Evolutionary conservation across 2,797 vertebrate genomes (phyloP).

Genomic region (Todus mexicanus): DNA sequence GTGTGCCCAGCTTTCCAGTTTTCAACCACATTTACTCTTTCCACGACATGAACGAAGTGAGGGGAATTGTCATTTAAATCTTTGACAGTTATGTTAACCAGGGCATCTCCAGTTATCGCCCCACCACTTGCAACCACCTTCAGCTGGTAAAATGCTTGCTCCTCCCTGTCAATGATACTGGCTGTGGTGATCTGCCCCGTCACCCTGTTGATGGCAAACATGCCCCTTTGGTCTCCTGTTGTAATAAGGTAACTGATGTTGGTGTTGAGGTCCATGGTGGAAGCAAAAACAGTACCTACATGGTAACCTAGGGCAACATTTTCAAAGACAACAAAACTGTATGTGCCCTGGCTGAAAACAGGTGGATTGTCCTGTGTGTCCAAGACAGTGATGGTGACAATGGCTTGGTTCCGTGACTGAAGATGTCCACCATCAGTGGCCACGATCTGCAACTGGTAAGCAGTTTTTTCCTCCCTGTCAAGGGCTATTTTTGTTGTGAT

Average conservation of each 20-base stretch:
- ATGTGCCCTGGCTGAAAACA: constrained; percentile 85
- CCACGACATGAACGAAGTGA: constrained; percentile 85
- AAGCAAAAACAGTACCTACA: constrained; percentile 89
- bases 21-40: constrained; percentile 93
- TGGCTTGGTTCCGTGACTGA: constrained; percentile 86
- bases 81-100: constrained; percentile 94
- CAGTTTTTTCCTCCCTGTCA: constrained; percentile 93
- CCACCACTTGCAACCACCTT: constrained; percentile 92
- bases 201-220: constrained; percentile 82
- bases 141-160: constrained; percentile 91
- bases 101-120: constrained; percentile 86
- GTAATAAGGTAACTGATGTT: constrained; percentile 97
- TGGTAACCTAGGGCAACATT: constrained; percentile 86
- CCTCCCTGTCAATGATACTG: constrained; percentile 90
- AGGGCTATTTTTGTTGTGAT: constrained; percentile 88
- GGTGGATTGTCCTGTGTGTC: constrained; percentile 97
- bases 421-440: constrained; percentile 89
- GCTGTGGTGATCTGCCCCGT: constrained; percentile 87
- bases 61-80: constrained; percentile 97
- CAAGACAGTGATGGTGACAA: constrained; percentile 92
- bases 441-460: constrained; percentile 90
- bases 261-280: constrained; percentile 91
- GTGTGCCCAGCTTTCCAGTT: constrained; percentile 94
- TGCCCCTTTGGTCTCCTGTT: constrained; percentile 89
- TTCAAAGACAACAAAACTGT: constrained; percentile 98